Conservation (phyloP, 1,140 invertebrate genomes). For the Mactra quadrangularis region DNA sequence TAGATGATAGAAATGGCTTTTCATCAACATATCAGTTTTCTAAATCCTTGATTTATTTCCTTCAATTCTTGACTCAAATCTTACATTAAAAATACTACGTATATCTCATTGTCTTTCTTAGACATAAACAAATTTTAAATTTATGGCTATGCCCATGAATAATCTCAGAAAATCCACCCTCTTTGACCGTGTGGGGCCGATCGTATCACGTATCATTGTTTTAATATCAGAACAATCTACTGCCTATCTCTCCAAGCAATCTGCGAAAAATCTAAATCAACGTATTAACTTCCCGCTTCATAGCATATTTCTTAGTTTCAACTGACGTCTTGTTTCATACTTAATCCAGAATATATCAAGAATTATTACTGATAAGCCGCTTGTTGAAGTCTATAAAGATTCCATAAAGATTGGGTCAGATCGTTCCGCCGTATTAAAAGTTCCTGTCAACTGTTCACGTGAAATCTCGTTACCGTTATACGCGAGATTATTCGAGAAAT, state of each 20-base stretch:
- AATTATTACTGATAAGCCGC: conserved; percentile 60
- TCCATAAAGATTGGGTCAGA: conserved; percentile 61
- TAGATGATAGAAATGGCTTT: conserved; percentile 14
- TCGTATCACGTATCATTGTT: conserved; percentile 56
- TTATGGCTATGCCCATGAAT: conserved; percentile 30
- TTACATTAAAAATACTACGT: conserved; percentile 46
- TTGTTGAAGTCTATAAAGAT: conserved; percentile 62
- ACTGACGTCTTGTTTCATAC: conserved; percentile 58
- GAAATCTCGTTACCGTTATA: conserved; percentile 32
- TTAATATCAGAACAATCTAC: conserved; percentile 53
- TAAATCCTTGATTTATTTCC: conserved; percentile 29
- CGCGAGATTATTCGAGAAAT: conserved; percentile 39
- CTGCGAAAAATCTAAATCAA: conserved; percentile 23
- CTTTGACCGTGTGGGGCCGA: conserved; percentile 38
- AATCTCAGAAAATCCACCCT: conserved; percentile 31
- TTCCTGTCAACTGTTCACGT: conserved; percentile 39
- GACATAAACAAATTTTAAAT: conserved; percentile 63
- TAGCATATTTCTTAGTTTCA: conserved; percentile 49
- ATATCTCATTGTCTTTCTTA: conserved; percentile 57
- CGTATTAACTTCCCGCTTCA: conserved; percentile 43
- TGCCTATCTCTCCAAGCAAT: conserved; percentile 18
- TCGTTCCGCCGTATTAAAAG: conserved; percentile 38
- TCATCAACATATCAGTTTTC: conserved; percentile 38
- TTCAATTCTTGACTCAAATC: conserved; percentile 37
- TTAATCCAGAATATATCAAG: conserved; percentile 59